Base-by-base conservation (phyloP, 2,797 vertebrate genomes). In the Chrysocyon brachyurus region DNA sequence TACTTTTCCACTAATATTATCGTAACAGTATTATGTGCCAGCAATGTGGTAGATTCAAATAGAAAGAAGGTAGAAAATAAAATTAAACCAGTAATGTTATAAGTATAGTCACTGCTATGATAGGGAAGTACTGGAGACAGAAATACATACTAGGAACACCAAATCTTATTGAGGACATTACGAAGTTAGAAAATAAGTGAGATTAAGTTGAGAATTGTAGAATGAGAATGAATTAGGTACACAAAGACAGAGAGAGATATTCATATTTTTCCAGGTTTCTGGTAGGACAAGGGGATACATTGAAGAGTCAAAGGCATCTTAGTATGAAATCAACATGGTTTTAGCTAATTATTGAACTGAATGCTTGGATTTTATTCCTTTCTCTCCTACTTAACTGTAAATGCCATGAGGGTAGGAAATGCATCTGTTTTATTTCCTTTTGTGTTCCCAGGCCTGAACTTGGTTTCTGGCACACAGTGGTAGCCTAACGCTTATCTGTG, bases 1-100 rank as follows among this genome's bases (percentile, higher is more conserved):
- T 56, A 86, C 70, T 91, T 84, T 84, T 19, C 70, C 63, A 46
- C 52, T 91, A 90, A 84, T 83, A 93, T 64, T 75, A 46, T 66
- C 91, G 17, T 79, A 83, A 5, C 26, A 90, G 72, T 82, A 94
- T 36, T 40, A 22, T 72, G 16, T 63, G 12, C 17, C 12, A 82
- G 36, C 40, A 56, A 73, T 90, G 15, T 79, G 10, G 28, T 77
- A 77, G 54, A 86, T 79, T 64, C 61, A 92, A 90, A 87, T 70
- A 46, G 33, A 40, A 33, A 93, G 33, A 82, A 46, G 2, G 5
- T 75, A 6, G 40, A 94, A 84, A 78, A 87, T 19, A 86, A 85
- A 94, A 52, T 83, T 70, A 92, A 85, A 24, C 3, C 22, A 86
- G 28, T 59, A 82, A 59, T 95, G 40, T 15, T 87, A 31, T 75